Conservation (phyloP, 2,888 invertebrate species). For the Ophioninae sp. region DNA sequence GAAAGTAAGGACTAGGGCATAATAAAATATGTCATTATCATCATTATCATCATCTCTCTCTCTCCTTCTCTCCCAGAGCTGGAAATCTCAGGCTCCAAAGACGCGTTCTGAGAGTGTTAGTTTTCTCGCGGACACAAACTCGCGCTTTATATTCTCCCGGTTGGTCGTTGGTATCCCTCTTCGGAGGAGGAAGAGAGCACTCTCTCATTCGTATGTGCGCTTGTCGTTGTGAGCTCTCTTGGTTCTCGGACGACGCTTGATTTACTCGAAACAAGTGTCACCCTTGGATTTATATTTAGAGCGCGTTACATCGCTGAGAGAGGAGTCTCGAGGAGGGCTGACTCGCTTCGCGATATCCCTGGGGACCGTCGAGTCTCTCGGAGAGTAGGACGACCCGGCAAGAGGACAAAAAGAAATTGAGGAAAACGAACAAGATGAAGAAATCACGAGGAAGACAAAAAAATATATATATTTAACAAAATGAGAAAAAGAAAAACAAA, state of each 20-base stretch:
- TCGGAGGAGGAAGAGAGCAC: conserved; percentile 5
- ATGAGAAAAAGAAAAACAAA: not conserved
- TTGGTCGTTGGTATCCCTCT: conserved; percentile 24
- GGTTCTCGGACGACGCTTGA: conserved; percentile 68
- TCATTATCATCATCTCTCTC: conserved; percentile 8
- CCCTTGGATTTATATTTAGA: conserved; percentile 76
- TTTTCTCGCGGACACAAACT: conserved; percentile 44
- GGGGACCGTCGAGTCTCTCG: conserved; percentile 43
- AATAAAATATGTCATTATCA: too few species aligned
- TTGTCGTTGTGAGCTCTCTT: conserved; percentile 36
- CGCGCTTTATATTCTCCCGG: conserved; percentile 47
- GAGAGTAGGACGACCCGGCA: conserved; percentile 36
- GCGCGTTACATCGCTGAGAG: conserved; percentile 57
- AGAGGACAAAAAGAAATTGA: conserved; percentile 48
- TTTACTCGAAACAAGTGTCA: conserved; percentile 79
- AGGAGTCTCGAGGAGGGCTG: conserved; percentile 43
- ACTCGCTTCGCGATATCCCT: conserved; percentile 36
- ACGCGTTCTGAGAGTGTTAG: conserved; percentile 13
- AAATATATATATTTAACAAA: not conserved
- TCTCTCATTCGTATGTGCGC: conserved; percentile 11
- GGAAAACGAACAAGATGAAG: conserved; percentile 13
- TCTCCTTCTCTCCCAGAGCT: conserved; percentile 12
- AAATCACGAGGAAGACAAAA: conserved; percentile 37
- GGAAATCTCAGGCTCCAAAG: conserved; percentile 24
- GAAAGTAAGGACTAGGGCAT: too few species aligned